These are phyloP conservation scores for Biston betularia DNA, from an alignment of 2,888 invertebrate species.

Conservation along the genomic window DNA sequence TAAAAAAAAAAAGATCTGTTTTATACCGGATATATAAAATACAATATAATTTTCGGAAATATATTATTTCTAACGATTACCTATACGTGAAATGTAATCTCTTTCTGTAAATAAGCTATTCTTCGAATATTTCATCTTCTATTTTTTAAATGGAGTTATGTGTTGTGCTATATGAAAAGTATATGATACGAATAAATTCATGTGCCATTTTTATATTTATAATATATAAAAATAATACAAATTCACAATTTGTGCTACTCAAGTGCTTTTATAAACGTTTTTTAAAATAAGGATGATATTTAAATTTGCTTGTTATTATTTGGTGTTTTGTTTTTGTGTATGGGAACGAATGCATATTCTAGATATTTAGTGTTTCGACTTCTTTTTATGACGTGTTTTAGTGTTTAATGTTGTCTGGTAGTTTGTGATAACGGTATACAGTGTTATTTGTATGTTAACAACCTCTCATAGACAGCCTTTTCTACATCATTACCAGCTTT, in stretches of 20 bases:
- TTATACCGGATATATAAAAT: slow-evolving; percentile 53
- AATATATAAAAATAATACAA: slow-evolving; percentile 54
- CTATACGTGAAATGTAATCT: slow-evolving; percentile 52
- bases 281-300: slow-evolving; percentile 72
- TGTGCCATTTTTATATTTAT: slow-evolving; percentile 79
- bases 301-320: slow-evolving; percentile 84
- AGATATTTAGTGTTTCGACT: slow-evolving; percentile 54
- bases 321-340: slow-evolving; percentile 59
- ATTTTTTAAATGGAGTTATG: slow-evolving; percentile 66
- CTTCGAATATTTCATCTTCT: slow-evolving; percentile 64
- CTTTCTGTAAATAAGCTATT: slow-evolving; percentile 80
- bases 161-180: slow-evolving; percentile 68
- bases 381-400: slow-evolving; percentile 56
- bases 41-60: slow-evolving; percentile 54
- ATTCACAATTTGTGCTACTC: slow-evolving; percentile 77
- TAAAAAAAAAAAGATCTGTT: slow-evolving; percentile 54
- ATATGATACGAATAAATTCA: slow-evolving; percentile 68
- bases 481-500: too few species aligned
- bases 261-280: slow-evolving; percentile 82
- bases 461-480: too few species aligned
- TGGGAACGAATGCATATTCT: slow-evolving; percentile 64
- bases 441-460: too few species aligned
- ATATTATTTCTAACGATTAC: slow-evolving; percentile 68
- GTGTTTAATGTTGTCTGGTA: slow-evolving; percentile 56
- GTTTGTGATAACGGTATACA: slow-evolving; percentile 33